Base-by-base conservation (phyloP, 2,797 vertebrate species). In the Melanotaenia maccullochi region DNA sequence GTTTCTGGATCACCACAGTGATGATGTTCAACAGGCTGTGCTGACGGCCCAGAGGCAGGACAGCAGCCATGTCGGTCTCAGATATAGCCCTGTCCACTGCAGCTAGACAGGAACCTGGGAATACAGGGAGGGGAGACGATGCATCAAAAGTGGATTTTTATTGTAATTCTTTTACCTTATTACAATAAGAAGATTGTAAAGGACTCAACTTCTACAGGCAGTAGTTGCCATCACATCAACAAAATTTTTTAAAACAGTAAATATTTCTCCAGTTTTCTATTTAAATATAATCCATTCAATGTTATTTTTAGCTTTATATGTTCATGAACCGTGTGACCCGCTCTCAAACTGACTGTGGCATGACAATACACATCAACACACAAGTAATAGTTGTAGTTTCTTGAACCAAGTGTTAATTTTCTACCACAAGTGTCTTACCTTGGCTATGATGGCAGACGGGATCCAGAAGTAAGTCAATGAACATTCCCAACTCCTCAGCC, bases 41-140 rank as follows among this genome's bases (percentile, higher is more conserved):
- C 85, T 97, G 97, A 3, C 96, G 96, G n/a, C 98, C 97, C 80
- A 99, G 89, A 3, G 98, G 98, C 65, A 99, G 92, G 25, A 98
- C 93, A 42, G 93, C 93, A 2, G 93, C 92, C 51, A 94, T 76
- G 72, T 98, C 92, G 0, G 96, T 84, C 59, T 94, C 90, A 9
- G 93, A 89, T 0, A 95, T n/a, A 0, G 95, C 96, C 51, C 30
- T 90, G 82, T 96, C 83, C 44, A 99, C 97, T 0, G 97, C 95
- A 8, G 87, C 81, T 51, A 94, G 89, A 80, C 97, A 98, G 2
- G 92, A 72, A 12, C 96, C 98, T 92, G 60, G 75, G 25, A 28
- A 57, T 4, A n/a, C 11, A 33, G 0, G 20, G 20, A 47, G 44
- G n/a, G 18, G 20, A 9, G 7, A n/a, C 20, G 2, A 47, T 47